Base-by-base conservation (phyloP, 2,888 invertebrate species). In the Lasius platythorax region DNA sequence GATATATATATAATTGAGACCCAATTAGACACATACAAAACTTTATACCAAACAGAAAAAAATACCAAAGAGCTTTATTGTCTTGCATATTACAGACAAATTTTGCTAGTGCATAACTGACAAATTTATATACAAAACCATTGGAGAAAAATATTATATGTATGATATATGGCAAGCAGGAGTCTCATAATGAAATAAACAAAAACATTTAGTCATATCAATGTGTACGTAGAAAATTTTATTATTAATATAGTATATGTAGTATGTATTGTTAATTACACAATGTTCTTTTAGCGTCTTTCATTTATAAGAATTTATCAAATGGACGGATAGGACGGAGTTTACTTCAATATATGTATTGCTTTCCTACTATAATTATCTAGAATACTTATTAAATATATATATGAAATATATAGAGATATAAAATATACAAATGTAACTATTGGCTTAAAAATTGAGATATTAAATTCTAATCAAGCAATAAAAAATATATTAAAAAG, bases 1-100 rank as follows among this genome's bases (percentile, higher is more conserved):
- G 37, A 37, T 37, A 37, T 37, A 37, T 4, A 37, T 37, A 37
- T 37, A 37, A n/a, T 74, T 15, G 43, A 74, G 30, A 63, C 0
- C 40, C 6, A 56, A n/a, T 37, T 37, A 37, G 5, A 37, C 30
- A 3, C 12, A 8, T 43, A n/a, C 11, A 63, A 63, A 43, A 43
- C 15, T 11, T 18, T 30, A 43, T 4, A 28, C 4, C 40, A 76
- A 74, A 78, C 5, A 30, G 2, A 75, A 40, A 50, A 50, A 74
- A 72, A 85, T 89, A 87, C 87, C 87, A 89, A 89, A 89, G 87
- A 88, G 68, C 61, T 53, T 85, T 33, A 63, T 78, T 72, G 83
- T 88, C 67, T 87, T 78, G 68, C 68, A 56, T 23, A 84, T 76
- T 64, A 66, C 63, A 82, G 72, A 46, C 37, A 64, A 87, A 85